These are phyloP conservation scores for Dasysyrphus albostriatus DNA, from an alignment of 2,888 invertebrate genomes.

Conservation along the genomic window DNA sequence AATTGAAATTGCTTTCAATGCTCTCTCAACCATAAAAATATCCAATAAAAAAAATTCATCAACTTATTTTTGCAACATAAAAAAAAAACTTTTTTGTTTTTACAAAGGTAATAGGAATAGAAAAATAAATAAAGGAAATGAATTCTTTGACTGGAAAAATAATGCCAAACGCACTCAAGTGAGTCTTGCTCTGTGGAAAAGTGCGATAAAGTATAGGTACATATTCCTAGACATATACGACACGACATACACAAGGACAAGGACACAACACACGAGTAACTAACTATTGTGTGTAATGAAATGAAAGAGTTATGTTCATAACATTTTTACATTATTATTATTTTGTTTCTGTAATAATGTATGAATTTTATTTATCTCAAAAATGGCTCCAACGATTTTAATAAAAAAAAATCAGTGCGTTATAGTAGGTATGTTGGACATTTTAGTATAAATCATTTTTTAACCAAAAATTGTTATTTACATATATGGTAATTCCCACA, in stretches of 20 bases:
- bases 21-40: slow-evolving; percentile 36
- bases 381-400: too few relatives aligned
- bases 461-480: too few relatives aligned
- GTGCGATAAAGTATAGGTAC: slow-evolving; percentile 10
- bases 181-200: slow-evolving; percentile 29
- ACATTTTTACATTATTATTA: slow-evolving; percentile 3
- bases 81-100: slow-evolving; percentile 19
- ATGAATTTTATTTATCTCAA: too few relatives aligned
- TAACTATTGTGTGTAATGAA: slow-evolving; percentile 15
- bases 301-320: slow-evolving; percentile 18
- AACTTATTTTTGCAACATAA: slow-evolving; percentile 35
- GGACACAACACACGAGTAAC: neutral
- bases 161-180: slow-evolving; percentile 37
- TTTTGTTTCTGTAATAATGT: neutral
- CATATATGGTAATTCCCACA: too few relatives aligned
- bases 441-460: too few relatives aligned
- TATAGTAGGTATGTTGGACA: too few relatives aligned
- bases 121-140: slow-evolving; percentile 34
- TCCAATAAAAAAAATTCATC: slow-evolving; percentile 43
- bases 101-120: slow-evolving; percentile 22
- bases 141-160: slow-evolving; percentile 36
- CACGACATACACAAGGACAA: too few relatives aligned
- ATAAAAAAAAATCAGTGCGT: too few relatives aligned
- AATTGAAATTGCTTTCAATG: slow-evolving; percentile 57
- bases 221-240: slow-evolving; percentile 6